Percentiles rank a stretch among this genome's conserved stretches.
These are phyloP conservation scores for Sarcophaga carnaria DNA, from an alignment of 2,888 invertebrate genomes.

Conservation along the genomic window DNA sequence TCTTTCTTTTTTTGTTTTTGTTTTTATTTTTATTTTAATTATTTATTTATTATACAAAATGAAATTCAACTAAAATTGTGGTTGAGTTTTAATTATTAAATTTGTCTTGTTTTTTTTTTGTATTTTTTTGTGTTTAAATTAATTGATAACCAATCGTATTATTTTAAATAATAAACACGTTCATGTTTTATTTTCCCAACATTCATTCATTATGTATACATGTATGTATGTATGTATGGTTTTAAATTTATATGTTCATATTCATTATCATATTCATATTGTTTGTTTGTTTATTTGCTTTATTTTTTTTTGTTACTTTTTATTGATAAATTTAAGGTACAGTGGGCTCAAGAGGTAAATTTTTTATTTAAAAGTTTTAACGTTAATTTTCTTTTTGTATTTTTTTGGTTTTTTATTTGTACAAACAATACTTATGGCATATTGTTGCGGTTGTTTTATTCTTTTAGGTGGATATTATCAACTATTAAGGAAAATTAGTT, in stretches of 20 bases:
- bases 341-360: conserved; percentile 68
- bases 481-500: too few species aligned
- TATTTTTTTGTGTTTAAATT: too few species aligned
- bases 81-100: conserved; percentile 1
- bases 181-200: neutral
- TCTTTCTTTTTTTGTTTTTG: conserved; percentile 2
- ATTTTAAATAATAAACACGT: conserved; percentile 38
- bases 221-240: too few species aligned
- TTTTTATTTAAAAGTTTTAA: conserved; percentile 37
- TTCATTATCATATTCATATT: too few species aligned
- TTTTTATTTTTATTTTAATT: neutral
- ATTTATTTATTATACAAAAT: conserved; percentile 1
- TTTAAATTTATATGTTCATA: too few species aligned
- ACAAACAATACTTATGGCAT: conserved; percentile 14
- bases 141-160: too few species aligned
- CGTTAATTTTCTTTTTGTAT: conserved; percentile 26
- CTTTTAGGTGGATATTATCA: too few species aligned
- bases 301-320: neutral
- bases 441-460: neutral
- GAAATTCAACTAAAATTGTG: conserved; percentile 32
- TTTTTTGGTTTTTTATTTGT: neutral
- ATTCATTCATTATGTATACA: neutral
- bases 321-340: conserved; percentile 61
- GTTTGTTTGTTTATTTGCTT: too few species aligned
- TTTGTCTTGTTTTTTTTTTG: neutral